Evolutionary conservation across 2,113 vertebrate genomes (phyloP), one percentile per base, ranked within the genome.

Genomic region (Etheostoma cragini): DNA sequence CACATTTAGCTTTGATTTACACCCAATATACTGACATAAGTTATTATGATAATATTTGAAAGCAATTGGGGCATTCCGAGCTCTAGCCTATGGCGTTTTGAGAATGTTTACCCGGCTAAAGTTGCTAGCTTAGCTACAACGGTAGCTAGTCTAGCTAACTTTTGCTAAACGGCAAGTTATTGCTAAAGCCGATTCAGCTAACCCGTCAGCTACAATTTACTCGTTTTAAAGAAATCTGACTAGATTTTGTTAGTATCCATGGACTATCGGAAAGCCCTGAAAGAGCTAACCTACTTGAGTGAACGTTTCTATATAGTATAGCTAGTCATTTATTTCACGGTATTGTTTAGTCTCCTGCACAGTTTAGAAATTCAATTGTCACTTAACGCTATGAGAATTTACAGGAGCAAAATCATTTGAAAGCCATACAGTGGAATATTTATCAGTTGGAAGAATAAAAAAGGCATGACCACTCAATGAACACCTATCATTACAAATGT

Each of bases 101-200:
- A 66, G 35, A 72, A 65, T 65, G 24, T 49, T 42, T 69, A n/a
- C 15, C 58, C 19, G 26, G 76, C 58, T 68, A 80, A 22, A 70
- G 54, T 7, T 65, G 78, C 22, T 88, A 89, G 69, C 83, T 61
- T 84, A 77, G 88, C 89, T 46, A 35, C 58, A 56, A 17, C 57
- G 78, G 52, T 88, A 90, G 90, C 91, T 49, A 67, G 47, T 67
- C 1, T 12, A 62, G 91, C 92, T 89, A 92, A 93, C 84, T 92
- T 90, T 85, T 77, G 84, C 88, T 87, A 81, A 77, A 89, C 65
- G 47, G 17, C 71, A 87, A 88, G 74, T 84, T 85, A 52, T 10
- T 30, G 73, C 54, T 69, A 63, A 42, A 77, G 35, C 66, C 35
- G 46, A 49, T 47, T 71, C 45, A 57, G 74, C 81, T 66, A 83